A percentile compares a stretch with the other conserved stretches of the same genome.
These are phyloP conservation scores for Pluvianellus socialis DNA, from an alignment of 2,113 vertebrate genomes.

Conservation along the genomic window DNA sequence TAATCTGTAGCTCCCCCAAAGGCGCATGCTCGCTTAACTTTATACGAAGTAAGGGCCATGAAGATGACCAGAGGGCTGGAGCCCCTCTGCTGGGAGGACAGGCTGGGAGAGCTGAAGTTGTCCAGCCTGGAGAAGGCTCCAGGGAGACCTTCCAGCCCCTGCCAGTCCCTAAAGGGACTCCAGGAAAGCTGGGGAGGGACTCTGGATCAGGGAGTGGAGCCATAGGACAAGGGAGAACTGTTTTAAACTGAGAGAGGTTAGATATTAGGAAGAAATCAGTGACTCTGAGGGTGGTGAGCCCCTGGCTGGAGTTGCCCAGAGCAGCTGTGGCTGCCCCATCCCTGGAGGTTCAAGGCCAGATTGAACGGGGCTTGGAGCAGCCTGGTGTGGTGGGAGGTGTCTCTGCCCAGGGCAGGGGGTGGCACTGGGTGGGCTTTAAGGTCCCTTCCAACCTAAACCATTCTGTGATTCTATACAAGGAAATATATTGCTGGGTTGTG, in stretches of 20 bases:
- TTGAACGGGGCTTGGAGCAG: background rate
- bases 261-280: background rate
- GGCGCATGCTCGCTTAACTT: fast-evolving
- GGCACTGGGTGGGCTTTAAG: background rate
- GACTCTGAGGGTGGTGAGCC: background rate
- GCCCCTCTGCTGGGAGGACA: background rate
- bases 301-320: background rate
- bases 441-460: background rate
- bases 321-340: background rate
- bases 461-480: fast-evolving
- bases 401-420: background rate
- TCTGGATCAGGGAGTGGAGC: background rate
- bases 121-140: background rate
- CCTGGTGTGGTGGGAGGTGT: background rate
- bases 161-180: background rate
- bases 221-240: background rate
- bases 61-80: background rate
- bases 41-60: background rate
- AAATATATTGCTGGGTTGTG: fast-evolving
- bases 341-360: background rate
- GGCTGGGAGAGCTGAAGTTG: background rate
- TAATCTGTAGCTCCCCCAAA: fast-evolving
- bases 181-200: background rate
- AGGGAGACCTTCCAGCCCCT: background rate
- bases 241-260: background rate